Evolutionary conservation across 2,888 invertebrate genomes (phyloP), one percentile per base, ranked within the genome.

Genomic region (Cataglyphis livida): DNA sequence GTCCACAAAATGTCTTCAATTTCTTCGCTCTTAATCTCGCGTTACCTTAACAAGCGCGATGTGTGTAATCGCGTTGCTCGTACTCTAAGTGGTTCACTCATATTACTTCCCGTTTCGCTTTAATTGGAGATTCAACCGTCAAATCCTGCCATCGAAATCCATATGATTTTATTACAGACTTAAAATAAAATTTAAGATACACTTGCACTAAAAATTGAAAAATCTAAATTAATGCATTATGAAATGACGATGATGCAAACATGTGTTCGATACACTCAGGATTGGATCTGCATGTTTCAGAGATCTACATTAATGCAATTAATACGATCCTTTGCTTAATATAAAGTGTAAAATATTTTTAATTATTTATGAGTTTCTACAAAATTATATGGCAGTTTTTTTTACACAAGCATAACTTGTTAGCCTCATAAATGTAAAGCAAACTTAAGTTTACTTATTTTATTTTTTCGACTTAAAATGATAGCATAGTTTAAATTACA

Each of bases 1-100:
- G 81, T 57, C 71, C n/a, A 7, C 51, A 51, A n/a, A 51, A 51
- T 51, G 51, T 86, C 86, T 86, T 84, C 85, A 41, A 65, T 81
- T 65, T 44, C 74, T 82, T 15, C 64, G 54, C 32, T 35, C 66
- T 68, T 66, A 48, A 35, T 54, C 62, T 48, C 44, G 64, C 71
- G 82, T 74, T 75, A 78, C 78, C 82, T 78, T 83, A 78, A 83
- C 68, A 78, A 83, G 70, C 62, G 70, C 68, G 61, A 68, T 83
- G 68, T 68, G 61, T 68, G 79, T 74, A 74, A 78, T 32, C 78
- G 59, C 44, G 35, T 70, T 12, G 70, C 78, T 35, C 32, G 41
- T 57, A 44, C 71, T 61, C 78, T 71, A 71, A 79, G 59, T 79
- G 78, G 71, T 35, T 35, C 44, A 35, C 78, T 79, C 78, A 61